Evolutionary conservation across 2,888 invertebrate genomes (phyloP), one percentile per base, ranked within the genome.

Genomic region (Parnassius glacialis): DNA sequence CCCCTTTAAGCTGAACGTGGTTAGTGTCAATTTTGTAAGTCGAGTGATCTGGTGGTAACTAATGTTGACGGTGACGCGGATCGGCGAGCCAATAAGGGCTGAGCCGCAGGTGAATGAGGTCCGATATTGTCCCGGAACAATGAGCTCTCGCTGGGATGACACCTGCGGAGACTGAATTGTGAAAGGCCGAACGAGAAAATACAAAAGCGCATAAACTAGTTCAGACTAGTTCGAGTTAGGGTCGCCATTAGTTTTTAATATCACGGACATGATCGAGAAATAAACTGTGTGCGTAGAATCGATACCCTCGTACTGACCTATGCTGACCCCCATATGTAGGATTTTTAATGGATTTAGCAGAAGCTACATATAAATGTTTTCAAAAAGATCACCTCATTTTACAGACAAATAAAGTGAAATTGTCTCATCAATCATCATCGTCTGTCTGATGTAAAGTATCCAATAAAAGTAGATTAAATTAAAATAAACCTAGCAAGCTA

Each of bases 91-190:
- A 85, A 83, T 81, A 83, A 80, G 80, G 78, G 76, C 48, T 13
- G 48, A 13, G 48, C 75, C 65, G 79, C 85, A 85, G 84, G 84
- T 85, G 87, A 83, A 82, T 80, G 79, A 74, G 75, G 74, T 67
- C 71, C 61, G 74, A 78, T 76, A 80, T 79, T 75, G 67, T 74
- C 57, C 65, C 41, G 64, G 68, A 71, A 84, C 82, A 83, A 84
- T 78, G 68, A 72, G 64, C 76, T 80, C 78, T 74, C 70, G 70
- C 73, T 64, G 67, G 67, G 69, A 70, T 80, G 81, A 79, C 86
- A 87, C 87, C 87, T 88, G 90, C 83, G 74, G 75, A 63, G 63
- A 67, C 47, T 57, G 64, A 56, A 52, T 65, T 73, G 74, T 84
- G 86, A 89, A 89, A 84, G 78, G 71, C 71, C 68, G 68, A 73